Conservation (phyloP, 2,888 invertebrate genomes). For the Microlaimidae sp. region DNA sequence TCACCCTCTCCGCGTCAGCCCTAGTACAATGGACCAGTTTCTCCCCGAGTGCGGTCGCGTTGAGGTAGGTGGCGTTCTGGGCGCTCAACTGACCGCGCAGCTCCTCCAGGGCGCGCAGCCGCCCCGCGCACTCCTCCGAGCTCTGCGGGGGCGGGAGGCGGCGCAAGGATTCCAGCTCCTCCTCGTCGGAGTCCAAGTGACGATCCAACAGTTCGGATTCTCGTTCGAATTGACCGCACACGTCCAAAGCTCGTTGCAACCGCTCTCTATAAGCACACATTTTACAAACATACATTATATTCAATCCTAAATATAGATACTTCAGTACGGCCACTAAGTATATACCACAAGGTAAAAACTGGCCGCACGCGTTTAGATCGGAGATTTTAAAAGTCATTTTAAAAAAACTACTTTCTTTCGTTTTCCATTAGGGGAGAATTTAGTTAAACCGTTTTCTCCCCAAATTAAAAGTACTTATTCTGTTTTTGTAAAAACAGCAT, state of each 20-base stretch:
- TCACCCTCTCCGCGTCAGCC: constrained; percentile 71
- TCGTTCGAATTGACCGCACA: background rate
- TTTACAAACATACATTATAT: too few relatives aligned
- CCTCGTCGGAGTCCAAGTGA: background rate
- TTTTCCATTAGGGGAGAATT: too few relatives aligned
- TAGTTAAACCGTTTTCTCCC: too few relatives aligned
- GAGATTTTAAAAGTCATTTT: too few relatives aligned
- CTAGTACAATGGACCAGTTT: constrained; percentile 72
- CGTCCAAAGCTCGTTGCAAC: background rate
- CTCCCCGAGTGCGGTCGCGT: constrained; percentile 64
- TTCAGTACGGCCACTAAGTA: too few relatives aligned
- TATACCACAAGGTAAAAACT: too few relatives aligned
- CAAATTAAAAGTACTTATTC: too few relatives aligned
- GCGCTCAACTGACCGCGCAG: constrained; percentile 85
- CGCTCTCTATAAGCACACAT: too few relatives aligned
- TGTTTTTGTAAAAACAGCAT: too few relatives aligned
- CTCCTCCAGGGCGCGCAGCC: constrained; percentile 26
- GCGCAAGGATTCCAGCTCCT: background rate
- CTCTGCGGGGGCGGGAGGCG: background rate
- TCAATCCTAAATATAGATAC: too few relatives aligned
- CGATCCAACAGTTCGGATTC: background rate
- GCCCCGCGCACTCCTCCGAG: background rate
- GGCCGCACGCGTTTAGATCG: too few relatives aligned
- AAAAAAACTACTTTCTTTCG: too few relatives aligned
- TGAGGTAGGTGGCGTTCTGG: constrained; percentile 79